These are phyloP conservation scores for Odontesthes bonariensis DNA, from an alignment of 2,113 vertebrate genomes.

Conservation along the genomic window DNA sequence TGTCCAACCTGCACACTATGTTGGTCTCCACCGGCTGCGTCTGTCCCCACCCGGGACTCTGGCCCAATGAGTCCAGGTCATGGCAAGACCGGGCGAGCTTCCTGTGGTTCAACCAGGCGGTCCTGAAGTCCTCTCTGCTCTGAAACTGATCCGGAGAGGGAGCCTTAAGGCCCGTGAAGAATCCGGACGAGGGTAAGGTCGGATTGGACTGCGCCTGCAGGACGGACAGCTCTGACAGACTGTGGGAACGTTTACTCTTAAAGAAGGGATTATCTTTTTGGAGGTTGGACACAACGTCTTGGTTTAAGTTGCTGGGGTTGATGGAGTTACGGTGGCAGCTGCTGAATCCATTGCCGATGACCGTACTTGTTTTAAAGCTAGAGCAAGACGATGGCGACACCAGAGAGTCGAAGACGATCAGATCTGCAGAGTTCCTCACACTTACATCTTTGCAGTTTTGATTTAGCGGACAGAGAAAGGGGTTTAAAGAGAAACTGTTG, in stretches of 20 bases:
- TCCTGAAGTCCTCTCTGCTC: constrained; percentile 95
- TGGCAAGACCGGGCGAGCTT: constrained; percentile 96
- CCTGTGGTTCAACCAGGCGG: constrained; percentile 95
- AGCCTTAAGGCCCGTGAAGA: constrained; percentile 90
- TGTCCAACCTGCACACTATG: constrained; percentile 92
- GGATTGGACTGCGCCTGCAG: constrained; percentile 90
- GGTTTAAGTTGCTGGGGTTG: constrained; percentile 66
- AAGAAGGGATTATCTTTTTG: constrained; percentile 92
- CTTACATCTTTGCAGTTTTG: constrained; percentile 69
- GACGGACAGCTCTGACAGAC: constrained; percentile 93
- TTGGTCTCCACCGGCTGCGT: constrained; percentile 96
- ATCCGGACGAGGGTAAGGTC: constrained; percentile 74
- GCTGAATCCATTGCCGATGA: constrained; percentile 79
- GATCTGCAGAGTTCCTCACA: constrained; percentile 79
- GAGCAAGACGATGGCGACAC: constrained; percentile 65
- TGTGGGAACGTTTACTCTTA: constrained; percentile 95
- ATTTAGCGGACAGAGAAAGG: constrained; percentile 80
- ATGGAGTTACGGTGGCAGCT: constrained; percentile 80
- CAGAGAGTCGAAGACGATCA: constrained; percentile 87
- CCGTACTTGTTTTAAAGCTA: constrained; percentile 44
- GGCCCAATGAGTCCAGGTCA: constrained; percentile 92
- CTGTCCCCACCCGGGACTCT: constrained; percentile 97
- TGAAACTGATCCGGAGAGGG: constrained; percentile 95
- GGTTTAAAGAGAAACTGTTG: constrained; percentile 90
- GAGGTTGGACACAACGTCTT: constrained; percentile 69